A percentile compares a stretch with the other conserved stretches of the same genome.
Conservation (phyloP, 2,797 vertebrate species). For the Adelosebastes latens region DNA sequence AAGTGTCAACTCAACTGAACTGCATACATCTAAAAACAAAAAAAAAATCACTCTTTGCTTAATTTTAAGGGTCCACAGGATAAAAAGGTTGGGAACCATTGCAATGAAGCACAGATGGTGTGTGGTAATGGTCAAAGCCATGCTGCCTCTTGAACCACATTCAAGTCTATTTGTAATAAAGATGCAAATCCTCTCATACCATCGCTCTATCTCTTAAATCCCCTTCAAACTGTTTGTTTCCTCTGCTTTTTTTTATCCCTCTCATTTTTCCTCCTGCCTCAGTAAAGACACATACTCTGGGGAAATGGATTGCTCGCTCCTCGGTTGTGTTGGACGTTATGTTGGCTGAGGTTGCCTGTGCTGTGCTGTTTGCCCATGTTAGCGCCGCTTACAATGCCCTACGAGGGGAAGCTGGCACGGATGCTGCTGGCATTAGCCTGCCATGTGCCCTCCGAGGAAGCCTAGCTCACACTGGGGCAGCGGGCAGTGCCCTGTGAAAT, state of each 20-base stretch:
- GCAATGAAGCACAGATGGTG: neutral
- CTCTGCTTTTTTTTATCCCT: neutral
- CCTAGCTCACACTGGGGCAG: constrained; percentile 19
- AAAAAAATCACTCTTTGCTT: neutral
- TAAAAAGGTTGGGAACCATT: neutral
- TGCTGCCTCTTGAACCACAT: neutral
- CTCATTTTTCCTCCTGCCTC: constrained; percentile 3
- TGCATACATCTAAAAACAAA: neutral
- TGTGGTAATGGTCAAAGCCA: neutral
- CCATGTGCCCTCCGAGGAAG: constrained; percentile 24
- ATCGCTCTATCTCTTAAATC: neutral
- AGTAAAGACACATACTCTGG: constrained; percentile 3
- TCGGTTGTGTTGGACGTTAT: constrained; percentile 1
- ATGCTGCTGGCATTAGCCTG: constrained; percentile 17
- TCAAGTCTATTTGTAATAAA: neutral
- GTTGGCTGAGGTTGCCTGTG: constrained; percentile 16
- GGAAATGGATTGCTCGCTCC: neutral
- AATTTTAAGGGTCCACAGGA: neutral
- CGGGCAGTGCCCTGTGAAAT: constrained; percentile 9
- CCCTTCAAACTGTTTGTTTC: neutral
- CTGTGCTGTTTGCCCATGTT: constrained; percentile 22
- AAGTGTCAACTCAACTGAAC: neutral
- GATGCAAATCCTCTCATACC: neutral
- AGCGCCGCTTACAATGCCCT: constrained; percentile 13
- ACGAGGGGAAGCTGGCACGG: constrained; percentile 35